Base-by-base conservation (phyloP, 1,140 invertebrate species). In the Drosophila auraria region DNA sequence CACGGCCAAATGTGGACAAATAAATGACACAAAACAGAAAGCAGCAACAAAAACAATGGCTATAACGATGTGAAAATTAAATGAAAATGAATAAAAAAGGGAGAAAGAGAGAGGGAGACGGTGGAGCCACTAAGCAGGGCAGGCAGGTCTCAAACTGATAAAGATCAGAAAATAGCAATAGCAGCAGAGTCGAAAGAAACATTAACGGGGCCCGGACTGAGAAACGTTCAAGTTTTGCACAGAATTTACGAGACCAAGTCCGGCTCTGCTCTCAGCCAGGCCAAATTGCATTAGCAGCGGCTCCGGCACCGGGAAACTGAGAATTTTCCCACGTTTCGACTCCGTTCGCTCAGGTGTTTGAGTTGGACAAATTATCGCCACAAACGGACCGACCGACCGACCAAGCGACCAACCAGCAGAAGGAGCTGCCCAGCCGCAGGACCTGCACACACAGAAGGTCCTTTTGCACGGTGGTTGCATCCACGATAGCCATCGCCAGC, bases 61-160 rank as follows among this genome's bases (percentile, higher is more conserved):
- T 62, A 86, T 86, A 90, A 89, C 84, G 84, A 89, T 89, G 84
- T 89, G 84, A 89, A 89, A 89, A 89, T 84, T 76, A 90, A 89
- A 90, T 84, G 86, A 83, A 89, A 89, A 89, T 80, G 72, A 80
- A 79, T 74, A 75, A 65, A 64, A 64, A 44, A 51, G 12, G 20
- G 6, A 49, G 30, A 20, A 6, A 36, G 15, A 14, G 33, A 36
- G 42, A n/a, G 12, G 36, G 38, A 57, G 72, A 50, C 65, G 12
- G 33, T 36, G 44, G 44, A 64, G 72, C 54, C 75, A 69, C 83
- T 80, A 77, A 78, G 70, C 79, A 64, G 80, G 68, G 78, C 83
- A 77, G 71, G 15, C 54, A 73, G 38, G 53, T 73, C 45, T 60
- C 69, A 53, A 71, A 83, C 82, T 84, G 84, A 89, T 89, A 84